These are phyloP conservation scores for Meandrina meandrites DNA, from an alignment of 92 coral and sea anemone genomes.

Conservation along the genomic window DNA sequence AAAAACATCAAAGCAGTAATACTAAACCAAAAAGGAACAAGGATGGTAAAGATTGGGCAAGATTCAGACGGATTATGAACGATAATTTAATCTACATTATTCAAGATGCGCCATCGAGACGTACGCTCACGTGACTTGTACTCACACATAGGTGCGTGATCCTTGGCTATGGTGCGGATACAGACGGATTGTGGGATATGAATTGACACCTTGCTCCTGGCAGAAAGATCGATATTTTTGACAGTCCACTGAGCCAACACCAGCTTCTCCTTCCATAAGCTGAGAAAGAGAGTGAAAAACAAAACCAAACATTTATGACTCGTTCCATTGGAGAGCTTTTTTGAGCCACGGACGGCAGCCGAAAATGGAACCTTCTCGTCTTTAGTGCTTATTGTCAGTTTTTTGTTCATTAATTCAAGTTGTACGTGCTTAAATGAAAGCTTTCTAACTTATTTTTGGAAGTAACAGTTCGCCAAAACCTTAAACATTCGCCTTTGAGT, in stretches of 20 bases:
- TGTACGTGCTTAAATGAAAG: too few relatives aligned
- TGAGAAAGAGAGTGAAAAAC: constrained; percentile 6
- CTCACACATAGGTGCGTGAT: constrained; percentile 82
- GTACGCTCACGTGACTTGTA: not conserved
- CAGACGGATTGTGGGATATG: constrained; percentile 90
- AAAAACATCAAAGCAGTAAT: too few relatives aligned
- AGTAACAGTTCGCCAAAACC: too few relatives aligned
- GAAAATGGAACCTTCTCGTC: too few relatives aligned
- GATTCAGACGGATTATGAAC: not conserved
- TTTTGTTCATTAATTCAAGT: too few relatives aligned
- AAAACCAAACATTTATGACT: not conserved
- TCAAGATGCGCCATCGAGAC: not conserved
- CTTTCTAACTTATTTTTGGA: too few relatives aligned
- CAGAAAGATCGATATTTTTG: constrained; percentile 81
- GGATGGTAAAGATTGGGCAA: not conserved
- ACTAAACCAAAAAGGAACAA: not conserved
- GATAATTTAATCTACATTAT: not conserved
- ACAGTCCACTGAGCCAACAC: constrained; percentile 93
- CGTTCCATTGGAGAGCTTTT: not conserved
- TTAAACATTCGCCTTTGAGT: too few relatives aligned
- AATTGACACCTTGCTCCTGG: constrained; percentile 76
- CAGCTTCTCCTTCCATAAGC: constrained; percentile 89
- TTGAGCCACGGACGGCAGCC: too few relatives aligned
- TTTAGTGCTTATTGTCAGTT: too few relatives aligned
- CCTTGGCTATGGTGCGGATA: constrained; percentile 83